Evolutionary conservation across 2,113 vertebrate genomes (phyloP).

Genomic region (Rafetus swinhoei): DNA sequence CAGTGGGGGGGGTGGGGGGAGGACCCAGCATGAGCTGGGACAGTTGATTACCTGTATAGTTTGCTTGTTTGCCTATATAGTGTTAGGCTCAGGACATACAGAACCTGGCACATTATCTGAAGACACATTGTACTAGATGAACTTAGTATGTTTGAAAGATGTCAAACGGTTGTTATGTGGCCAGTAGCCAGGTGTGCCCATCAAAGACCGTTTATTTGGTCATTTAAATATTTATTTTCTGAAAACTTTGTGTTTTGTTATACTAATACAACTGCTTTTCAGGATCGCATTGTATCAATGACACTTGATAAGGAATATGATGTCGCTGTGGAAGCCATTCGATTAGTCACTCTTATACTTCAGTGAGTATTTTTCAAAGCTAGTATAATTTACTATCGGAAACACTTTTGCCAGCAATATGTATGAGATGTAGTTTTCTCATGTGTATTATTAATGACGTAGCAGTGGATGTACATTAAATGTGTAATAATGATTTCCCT

Average conservation of each 20-base stretch:
- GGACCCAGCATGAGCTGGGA: no score
- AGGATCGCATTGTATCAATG: conserved; percentile 99
- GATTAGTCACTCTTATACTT: conserved; percentile 96
- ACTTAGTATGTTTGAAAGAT: background rate
- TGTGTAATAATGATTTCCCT: fast-evolving
- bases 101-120: background rate
- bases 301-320: conserved; percentile 99
- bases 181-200: background rate
- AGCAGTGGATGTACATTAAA: background rate
- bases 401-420: background rate
- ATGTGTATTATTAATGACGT: background rate
- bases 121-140: fast-evolving
- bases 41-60: no score
- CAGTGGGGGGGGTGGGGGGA: no score
- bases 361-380: conserved; percentile 88
- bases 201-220: background rate
- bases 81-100: background rate
- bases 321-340: conserved; percentile 97
- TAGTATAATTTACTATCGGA: background rate
- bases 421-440: background rate
- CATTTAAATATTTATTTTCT: background rate
- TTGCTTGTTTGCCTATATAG: background rate
- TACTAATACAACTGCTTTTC: conserved; percentile 31
- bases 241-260: background rate
- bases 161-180: background rate